Conservation (phyloP, 2,113 vertebrate species). For the Stigmatopora argus region DNA sequence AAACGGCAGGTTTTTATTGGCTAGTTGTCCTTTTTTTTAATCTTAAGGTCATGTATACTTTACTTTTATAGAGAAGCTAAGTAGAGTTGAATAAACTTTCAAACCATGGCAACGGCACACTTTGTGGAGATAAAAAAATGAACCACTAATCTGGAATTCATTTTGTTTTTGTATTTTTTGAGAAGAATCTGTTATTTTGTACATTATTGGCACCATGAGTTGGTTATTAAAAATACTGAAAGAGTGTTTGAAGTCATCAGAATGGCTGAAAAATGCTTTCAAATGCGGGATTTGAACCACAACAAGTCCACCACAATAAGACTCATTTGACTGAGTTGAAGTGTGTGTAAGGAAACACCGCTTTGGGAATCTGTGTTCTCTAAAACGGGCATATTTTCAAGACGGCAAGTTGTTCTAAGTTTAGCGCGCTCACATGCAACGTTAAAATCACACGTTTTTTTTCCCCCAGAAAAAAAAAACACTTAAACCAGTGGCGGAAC, state of each 20-base stretch:
- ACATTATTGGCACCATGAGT: not conserved
- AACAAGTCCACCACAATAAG: not conserved
- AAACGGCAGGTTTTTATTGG: not conserved
- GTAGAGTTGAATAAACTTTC: conserved; percentile 21
- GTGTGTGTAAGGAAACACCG: not conserved
- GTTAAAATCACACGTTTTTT: not conserved
- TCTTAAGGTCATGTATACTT: conserved; percentile 6
- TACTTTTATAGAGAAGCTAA: conserved; percentile 2
- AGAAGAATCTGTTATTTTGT: too few relatives aligned
- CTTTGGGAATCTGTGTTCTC: not conserved
- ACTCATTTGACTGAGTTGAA: not conserved
- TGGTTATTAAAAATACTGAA: conserved; percentile 5
- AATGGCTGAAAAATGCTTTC: not conserved
- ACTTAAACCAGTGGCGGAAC: not conserved
- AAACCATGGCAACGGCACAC: not conserved
- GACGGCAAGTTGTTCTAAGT: not conserved
- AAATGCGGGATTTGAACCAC: conserved; percentile 4
- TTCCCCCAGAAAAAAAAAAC: too few relatives aligned
- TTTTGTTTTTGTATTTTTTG: too few relatives aligned
- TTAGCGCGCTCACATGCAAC: not conserved
- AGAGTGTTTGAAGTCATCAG: conserved; percentile 4
- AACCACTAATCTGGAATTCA: not conserved
- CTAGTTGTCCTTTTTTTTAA: conserved; percentile 3
- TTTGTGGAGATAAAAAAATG: conserved; percentile 7
- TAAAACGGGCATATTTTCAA: not conserved